phyloP scores from a whole-genome alignment of 2,888 invertebrate genomes.

The Nemotelus pantherinus region DNA sequence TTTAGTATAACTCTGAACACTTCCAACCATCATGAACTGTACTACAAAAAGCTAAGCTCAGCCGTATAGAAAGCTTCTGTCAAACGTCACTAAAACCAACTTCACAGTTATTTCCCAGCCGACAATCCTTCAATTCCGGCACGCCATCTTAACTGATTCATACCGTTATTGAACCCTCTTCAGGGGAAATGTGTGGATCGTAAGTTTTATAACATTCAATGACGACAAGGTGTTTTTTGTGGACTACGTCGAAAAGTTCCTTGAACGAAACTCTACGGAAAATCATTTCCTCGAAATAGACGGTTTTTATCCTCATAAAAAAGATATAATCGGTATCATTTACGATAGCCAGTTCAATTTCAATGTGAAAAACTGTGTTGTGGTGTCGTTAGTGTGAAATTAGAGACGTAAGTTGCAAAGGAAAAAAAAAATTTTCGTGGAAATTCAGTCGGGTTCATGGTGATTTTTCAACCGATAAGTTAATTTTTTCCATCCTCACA shows the following conservation, averaged over 20 bases:
- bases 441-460: background rate
- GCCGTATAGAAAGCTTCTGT: no score
- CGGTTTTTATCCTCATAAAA: conserved; percentile 3
- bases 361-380: conserved; percentile 1
- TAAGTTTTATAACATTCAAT: conserved; percentile 12
- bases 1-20: no score
- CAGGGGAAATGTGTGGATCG: conserved; percentile 16
- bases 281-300: conserved; percentile 12
- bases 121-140: conserved; percentile 4
- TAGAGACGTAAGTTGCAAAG: conserved; percentile 37
- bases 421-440: background rate
- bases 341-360: background rate
- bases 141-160: background rate
- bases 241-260: conserved; percentile 34
- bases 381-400: conserved; percentile 16
- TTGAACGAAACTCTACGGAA: background rate
- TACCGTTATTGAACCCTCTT: background rate
- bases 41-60: no score
- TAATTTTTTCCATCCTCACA: no score
- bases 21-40: no score
- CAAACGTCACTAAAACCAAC: background rate
- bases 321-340: conserved; percentile 3
- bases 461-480: background rate
- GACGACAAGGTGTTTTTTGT: conserved; percentile 37
- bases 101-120: conserved; percentile 21